A percentile compares a stretch with the other conserved stretches of the same genome.
Evolutionary conservation across 1,140 invertebrate genomes (phyloP).

Genomic region (Brachionus calyciflorus): DNA sequence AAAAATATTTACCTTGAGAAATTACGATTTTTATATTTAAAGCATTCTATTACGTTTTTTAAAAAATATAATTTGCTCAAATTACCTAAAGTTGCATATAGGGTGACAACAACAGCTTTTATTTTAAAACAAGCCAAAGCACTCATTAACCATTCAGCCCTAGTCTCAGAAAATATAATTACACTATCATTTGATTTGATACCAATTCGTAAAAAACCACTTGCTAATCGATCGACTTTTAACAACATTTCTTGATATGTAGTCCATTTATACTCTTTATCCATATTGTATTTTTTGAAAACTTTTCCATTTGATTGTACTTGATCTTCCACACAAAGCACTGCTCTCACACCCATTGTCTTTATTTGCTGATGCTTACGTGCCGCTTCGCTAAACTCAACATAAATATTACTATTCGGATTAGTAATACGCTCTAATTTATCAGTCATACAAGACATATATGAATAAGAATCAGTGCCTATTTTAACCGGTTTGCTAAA

Average conservation of each 20-base stretch:
- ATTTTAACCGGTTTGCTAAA: conserved; percentile 19
- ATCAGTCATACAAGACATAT: not conserved
- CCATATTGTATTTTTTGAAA: conserved; percentile 76
- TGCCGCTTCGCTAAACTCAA: not conserved
- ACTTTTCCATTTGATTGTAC: conserved; percentile 84
- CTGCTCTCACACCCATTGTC: conserved; percentile 65
- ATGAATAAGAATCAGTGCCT: not conserved
- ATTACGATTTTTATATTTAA: too few species aligned
- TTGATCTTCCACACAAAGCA: conserved; percentile 88
- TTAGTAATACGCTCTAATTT: not conserved
- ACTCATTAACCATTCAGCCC: conserved; percentile 42
- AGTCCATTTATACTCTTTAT: conserved; percentile 85
- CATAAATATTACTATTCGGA: conserved; percentile 7
- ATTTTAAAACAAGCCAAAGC: conserved; percentile 41
- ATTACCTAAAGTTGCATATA: conserved; percentile 43
- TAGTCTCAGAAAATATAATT: conserved; percentile 32
- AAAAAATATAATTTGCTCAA: too few species aligned
- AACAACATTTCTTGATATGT: conserved; percentile 76
- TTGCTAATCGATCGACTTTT: conserved; percentile 72
- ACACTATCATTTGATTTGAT: conserved; percentile 26
- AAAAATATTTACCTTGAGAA: too few species aligned
- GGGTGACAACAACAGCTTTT: conserved; percentile 12
- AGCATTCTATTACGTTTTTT: too few species aligned
- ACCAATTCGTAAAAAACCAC: conserved; percentile 51
- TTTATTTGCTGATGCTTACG: not conserved